Conservation (phyloP, 2,888 invertebrate genomes). For the Plebejus argus region DNA sequence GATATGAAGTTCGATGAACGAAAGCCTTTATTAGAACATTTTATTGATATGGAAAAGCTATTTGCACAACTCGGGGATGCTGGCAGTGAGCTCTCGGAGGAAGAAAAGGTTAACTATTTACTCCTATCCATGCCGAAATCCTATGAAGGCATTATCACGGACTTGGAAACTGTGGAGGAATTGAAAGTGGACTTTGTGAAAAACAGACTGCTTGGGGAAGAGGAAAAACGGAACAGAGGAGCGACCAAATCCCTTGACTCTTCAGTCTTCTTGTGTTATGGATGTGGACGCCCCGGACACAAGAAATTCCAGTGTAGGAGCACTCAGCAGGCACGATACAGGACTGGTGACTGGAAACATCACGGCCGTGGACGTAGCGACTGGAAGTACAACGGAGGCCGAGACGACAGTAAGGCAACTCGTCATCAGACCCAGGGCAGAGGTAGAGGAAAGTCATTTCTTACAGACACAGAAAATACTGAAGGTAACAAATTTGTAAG, state of each 20-base stretch:
- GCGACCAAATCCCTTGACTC: not conserved
- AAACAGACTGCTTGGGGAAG: not conserved
- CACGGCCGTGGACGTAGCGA: no score
- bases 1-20: not conserved
- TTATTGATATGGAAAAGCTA: not conserved
- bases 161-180: not conserved
- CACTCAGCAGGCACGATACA: no score
- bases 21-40: not conserved
- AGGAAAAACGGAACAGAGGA: not conserved
- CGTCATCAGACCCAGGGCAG: no score
- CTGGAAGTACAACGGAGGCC: no score
- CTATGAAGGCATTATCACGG: not conserved
- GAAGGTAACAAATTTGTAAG: no score
- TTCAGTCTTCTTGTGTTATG: slow-evolving; percentile 1
- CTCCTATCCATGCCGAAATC: not conserved
- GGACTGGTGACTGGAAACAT: no score
- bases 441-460: no score
- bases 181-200: not conserved
- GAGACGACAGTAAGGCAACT: no score
- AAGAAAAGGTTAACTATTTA: not conserved
- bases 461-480: no score
- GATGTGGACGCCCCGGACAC: slow-evolving; percentile 18
- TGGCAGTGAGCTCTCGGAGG: not conserved
- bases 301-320: slow-evolving; percentile 9
- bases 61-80: not conserved